Percentiles rank a stretch among this genome's conserved stretches.
phyloP scores from a whole-genome alignment of 2,888 invertebrate genomes.

The Mimachlamys varia region DNA sequence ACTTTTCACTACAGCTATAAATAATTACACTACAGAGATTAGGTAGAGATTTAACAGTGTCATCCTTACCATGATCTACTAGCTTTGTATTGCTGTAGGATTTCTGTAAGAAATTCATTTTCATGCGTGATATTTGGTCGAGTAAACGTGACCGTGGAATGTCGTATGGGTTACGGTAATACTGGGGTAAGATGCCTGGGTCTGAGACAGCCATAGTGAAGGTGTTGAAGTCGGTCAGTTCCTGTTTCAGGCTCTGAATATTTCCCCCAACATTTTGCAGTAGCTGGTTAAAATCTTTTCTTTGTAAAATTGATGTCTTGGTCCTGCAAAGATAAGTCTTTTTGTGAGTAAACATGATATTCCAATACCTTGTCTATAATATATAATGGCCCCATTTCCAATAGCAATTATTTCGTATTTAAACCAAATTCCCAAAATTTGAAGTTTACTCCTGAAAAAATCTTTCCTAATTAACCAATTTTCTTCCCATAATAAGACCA shows the following conservation, averaged over 20 bases:
- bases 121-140: constrained; percentile 96
- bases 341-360: background rate
- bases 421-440: too few relatives aligned
- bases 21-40: too few relatives aligned
- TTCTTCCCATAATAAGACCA: too few relatives aligned
- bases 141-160: constrained; percentile 93
- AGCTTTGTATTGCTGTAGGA: constrained; percentile 68
- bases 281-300: constrained; percentile 78
- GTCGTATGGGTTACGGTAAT: constrained; percentile 94
- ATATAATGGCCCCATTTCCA: too few relatives aligned
- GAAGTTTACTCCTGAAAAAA: too few relatives aligned
- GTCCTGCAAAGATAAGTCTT: constrained; percentile 62
- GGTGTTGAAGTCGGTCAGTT: constrained; percentile 92
- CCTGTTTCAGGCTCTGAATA: constrained; percentile 88
- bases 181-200: constrained; percentile 85
- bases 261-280: constrained; percentile 77
- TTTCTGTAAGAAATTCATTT: constrained; percentile 93
- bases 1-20: too few relatives aligned
- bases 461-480: too few relatives aligned
- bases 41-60: too few relatives aligned
- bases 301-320: constrained; percentile 76
- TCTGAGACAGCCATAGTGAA: constrained; percentile 84
- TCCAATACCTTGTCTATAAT: background rate
- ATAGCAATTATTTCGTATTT: too few relatives aligned
- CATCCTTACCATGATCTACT: constrained; percentile 85